Evolutionary conservation across 2,888 invertebrate species (phyloP).

Genomic region (Iselma pallidipennis): DNA sequence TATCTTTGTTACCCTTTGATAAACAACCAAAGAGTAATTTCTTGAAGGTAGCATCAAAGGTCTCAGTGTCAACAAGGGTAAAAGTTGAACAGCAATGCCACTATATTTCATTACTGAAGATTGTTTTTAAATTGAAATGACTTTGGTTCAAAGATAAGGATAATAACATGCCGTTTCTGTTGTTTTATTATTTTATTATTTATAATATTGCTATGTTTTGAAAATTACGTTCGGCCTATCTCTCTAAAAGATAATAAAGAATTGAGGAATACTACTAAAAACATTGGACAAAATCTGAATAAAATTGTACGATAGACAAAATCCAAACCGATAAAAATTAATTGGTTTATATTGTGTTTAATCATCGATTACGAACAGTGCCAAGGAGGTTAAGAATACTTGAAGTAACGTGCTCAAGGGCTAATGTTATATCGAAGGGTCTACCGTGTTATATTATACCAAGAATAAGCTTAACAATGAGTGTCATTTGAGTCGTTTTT

Average conservation of each 20-base stretch:
- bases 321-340: background rate
- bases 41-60: conserved; percentile 16
- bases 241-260: no score
- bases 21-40: conserved; percentile 7
- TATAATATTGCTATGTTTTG: conserved; percentile 16
- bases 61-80: conserved; percentile 21
- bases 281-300: conserved; percentile 5
- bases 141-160: conserved; percentile 26
- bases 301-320: no score
- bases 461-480: conserved; percentile 16
- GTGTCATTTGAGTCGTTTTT: conserved; percentile 20
- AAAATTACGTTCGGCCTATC: conserved; percentile 15
- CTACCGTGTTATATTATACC: conserved; percentile 11
- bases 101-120: conserved; percentile 29
- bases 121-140: conserved; percentile 34
- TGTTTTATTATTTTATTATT: conserved; percentile 16
- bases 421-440: conserved; percentile 4
- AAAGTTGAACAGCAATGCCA: conserved; percentile 10
- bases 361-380: conserved; percentile 18
- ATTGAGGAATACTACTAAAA: conserved; percentile 10
- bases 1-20: conserved; percentile 18
- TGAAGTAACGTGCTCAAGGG: conserved; percentile 23
- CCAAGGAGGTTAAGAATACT: conserved; percentile 22
- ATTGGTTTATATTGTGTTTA: conserved; percentile 1
- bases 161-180: conserved; percentile 18